Percentiles rank a stretch among this genome's conserved stretches.
Conservation (phyloP, 23 tunicate species). For the Phallusia fumigata region DNA sequence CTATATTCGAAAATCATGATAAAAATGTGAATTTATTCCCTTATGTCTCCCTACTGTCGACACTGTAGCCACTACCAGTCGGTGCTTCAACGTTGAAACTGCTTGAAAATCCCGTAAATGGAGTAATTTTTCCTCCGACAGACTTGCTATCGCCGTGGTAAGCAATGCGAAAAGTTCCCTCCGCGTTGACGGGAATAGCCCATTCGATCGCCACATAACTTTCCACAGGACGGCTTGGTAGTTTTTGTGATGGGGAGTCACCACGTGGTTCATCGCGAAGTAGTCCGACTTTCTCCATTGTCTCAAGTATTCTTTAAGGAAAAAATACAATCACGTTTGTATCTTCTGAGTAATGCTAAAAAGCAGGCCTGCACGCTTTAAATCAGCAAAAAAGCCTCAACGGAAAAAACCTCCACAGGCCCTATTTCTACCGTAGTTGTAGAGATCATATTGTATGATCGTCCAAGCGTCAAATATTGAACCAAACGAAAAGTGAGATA, state of each 20-base stretch:
- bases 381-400: no score
- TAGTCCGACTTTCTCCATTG: slow-evolving; percentile 6
- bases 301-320: slow-evolving; percentile 2
- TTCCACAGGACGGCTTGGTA: slow-evolving; percentile 12
- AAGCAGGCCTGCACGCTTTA: no score
- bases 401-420: no score
- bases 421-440: no score
- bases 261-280: slow-evolving; percentile 5
- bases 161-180: slow-evolving; percentile 65
- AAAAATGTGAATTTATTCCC: no score
- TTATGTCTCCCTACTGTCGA: no score
- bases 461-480: no score
- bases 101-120: slow-evolving; percentile 58
- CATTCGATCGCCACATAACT: slow-evolving; percentile 89
- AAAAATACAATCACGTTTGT: no score
- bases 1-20: no score
- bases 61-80: neutral
- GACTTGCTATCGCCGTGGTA: slow-evolving; percentile 59
- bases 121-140: slow-evolving; percentile 35
- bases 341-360: no score
- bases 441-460: no score
- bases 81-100: slow-evolving; percentile 21
- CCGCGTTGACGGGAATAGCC: slow-evolving; percentile 66
- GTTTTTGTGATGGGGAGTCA: neutral
- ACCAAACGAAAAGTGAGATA: no score